phyloP scores from a whole-genome alignment of 2,888 invertebrate genomes.

The Morpho deidamia region DNA sequence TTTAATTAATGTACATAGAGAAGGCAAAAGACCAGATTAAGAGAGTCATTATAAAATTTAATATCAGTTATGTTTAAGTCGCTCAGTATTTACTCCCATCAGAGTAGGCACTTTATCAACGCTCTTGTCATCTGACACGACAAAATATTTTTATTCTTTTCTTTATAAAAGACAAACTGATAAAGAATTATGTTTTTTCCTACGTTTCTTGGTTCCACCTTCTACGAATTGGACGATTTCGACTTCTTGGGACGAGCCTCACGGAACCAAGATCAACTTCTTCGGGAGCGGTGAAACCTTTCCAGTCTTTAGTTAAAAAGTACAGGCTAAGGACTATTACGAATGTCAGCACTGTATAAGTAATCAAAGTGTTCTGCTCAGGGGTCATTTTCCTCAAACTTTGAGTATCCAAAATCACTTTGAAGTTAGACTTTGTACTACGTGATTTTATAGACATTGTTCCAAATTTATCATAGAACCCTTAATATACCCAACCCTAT shows the following conservation, averaged over 20 bases:
- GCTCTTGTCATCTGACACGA: no score
- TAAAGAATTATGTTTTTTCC: no score
- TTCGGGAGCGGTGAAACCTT: conserved; percentile 47
- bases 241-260: conserved; percentile 29
- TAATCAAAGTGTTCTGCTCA: conserved; percentile 26
- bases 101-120: no score
- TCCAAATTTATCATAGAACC: conserved; percentile 5
- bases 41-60: no score
- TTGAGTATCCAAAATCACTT: conserved; percentile 15
- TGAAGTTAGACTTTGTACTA: conserved; percentile 20
- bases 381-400: conserved; percentile 8
- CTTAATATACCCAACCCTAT: no score
- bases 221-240: conserved; percentile 20
- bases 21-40: no score
- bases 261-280: conserved; percentile 55
- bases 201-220: no score
- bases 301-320: conserved; percentile 45
- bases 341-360: conserved; percentile 39
- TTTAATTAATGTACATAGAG: no score
- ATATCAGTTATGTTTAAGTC: no score
- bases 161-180: no score
- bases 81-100: no score
- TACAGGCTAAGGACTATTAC: conserved; percentile 39
- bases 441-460: conserved; percentile 19
- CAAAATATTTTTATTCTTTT: no score